Percentiles rank a stretch among this genome's conserved stretches.
phyloP scores from a whole-genome alignment of 2,113 vertebrate genomes.

The Platanista minor region DNA sequence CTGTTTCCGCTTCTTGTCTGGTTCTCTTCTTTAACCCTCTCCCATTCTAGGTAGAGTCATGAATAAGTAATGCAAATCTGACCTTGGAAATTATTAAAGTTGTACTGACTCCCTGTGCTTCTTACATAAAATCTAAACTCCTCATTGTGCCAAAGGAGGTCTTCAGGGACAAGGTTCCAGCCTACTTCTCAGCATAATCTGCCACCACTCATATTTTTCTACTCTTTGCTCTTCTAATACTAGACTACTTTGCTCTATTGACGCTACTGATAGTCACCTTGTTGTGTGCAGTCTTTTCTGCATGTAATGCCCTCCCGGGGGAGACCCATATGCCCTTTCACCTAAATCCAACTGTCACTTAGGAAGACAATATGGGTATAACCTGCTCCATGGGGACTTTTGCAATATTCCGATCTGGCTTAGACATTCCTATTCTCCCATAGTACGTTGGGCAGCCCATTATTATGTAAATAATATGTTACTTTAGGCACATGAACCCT shows the following conservation, averaged over 20 bases:
- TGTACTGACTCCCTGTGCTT: not conserved
- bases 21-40: not conserved
- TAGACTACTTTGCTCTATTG: not conserved
- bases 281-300: not conserved
- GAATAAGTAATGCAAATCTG: not conserved
- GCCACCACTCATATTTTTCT: not conserved
- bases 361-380: not conserved
- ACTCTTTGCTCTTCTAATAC: not conserved
- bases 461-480: not conserved
- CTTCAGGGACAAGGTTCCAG: not conserved
- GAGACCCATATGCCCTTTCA: not conserved
- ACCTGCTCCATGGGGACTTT: not conserved
- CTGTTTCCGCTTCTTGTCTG: not conserved
- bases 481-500: not conserved
- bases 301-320: fast-evolving
- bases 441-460: not conserved
- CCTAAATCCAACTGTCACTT: not conserved
- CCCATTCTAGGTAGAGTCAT: not conserved
- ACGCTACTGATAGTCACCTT: not conserved
- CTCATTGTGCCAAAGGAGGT: not conserved
- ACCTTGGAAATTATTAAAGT: not conserved
- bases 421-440: not conserved
- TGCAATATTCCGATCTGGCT: not conserved
- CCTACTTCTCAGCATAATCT: not conserved
- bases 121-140: not conserved